phyloP scores from a whole-genome alignment of 2,113 vertebrate species.

The Zingel zingel region DNA sequence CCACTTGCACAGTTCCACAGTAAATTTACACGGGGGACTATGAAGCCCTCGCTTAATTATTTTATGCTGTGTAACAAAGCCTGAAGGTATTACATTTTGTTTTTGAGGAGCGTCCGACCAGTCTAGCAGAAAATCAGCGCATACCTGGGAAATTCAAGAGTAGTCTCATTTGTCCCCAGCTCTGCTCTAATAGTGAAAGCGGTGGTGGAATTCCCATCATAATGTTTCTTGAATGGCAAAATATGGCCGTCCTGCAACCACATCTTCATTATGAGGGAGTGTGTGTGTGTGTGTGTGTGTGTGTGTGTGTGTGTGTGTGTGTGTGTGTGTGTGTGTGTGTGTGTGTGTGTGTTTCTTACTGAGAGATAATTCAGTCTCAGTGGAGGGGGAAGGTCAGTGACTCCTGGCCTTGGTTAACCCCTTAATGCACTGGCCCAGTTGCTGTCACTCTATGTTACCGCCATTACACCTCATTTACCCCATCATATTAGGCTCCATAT shows the following conservation, averaged over 20 bases:
- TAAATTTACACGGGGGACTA: slow-evolving; percentile 1
- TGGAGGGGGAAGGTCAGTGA: slow-evolving; percentile 76
- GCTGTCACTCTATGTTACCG: slow-evolving; percentile 81
- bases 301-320: slow-evolving; percentile 46
- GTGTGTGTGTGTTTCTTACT: slow-evolving; percentile 50
- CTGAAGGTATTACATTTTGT: slow-evolving; percentile 35
- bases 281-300: slow-evolving; percentile 45
- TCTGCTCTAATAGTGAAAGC: slow-evolving; percentile 42
- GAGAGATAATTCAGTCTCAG: slow-evolving; percentile 73
- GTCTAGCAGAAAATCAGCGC: slow-evolving; percentile 38
- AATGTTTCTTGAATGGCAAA: slow-evolving; percentile 69
- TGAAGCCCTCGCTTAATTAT: slow-evolving; percentile 35
- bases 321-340: slow-evolving; percentile 57
- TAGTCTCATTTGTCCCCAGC: slow-evolving; percentile 20
- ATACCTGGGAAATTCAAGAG: slow-evolving; percentile 20
- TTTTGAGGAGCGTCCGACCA: slow-evolving; percentile 32
- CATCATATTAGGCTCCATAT: slow-evolving; percentile 75
- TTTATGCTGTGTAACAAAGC: slow-evolving; percentile 47
- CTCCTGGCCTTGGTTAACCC: slow-evolving; percentile 82
- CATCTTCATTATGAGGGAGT: slow-evolving; percentile 68
- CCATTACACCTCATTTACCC: slow-evolving; percentile 82
- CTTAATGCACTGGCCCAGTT: slow-evolving; percentile 78
- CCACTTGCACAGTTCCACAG: neutral
- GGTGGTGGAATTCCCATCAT: slow-evolving; percentile 60
- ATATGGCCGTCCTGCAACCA: slow-evolving; percentile 55